Percentiles rank a stretch among this genome's conserved stretches.
Conservation (phyloP, 2,113 vertebrate genomes). For the Chaetodon auriga region DNA sequence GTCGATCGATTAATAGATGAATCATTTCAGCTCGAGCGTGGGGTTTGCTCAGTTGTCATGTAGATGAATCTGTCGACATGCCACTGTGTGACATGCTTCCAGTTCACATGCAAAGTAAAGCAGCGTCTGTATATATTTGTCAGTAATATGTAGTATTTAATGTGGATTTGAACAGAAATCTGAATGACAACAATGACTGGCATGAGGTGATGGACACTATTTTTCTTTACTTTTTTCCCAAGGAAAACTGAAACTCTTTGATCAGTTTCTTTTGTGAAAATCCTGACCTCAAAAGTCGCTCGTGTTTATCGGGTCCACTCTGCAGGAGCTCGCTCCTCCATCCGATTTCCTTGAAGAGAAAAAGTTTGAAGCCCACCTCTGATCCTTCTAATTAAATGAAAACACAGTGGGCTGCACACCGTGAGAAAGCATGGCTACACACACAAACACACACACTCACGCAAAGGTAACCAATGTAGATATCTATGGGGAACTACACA, state of each 20-base stretch:
- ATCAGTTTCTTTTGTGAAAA: constrained; percentile 61
- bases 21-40: neutral
- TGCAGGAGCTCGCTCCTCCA: constrained; percentile 61
- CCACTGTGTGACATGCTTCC: neutral
- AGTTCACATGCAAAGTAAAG: neutral
- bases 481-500: constrained; percentile 58
- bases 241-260: constrained; percentile 47
- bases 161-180: constrained; percentile 38
- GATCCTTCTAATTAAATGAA: constrained; percentile 80
- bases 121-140: neutral
- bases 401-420: constrained; percentile 72
- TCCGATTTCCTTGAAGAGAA: constrained; percentile 68
- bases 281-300: constrained; percentile 58
- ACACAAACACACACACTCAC: constrained; percentile 34
- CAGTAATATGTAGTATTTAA: neutral
- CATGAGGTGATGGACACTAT: neutral
- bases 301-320: constrained; percentile 70
- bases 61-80: neutral
- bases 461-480: constrained; percentile 51
- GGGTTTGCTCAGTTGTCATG: neutral
- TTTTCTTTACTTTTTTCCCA: constrained; percentile 12
- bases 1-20: neutral
- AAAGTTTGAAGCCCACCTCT: constrained; percentile 76
- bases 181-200: constrained; percentile 29
- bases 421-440: constrained; percentile 34